phyloP scores from a whole-genome alignment of 1,140 invertebrate species.

The Streblospio benedicti region DNA sequence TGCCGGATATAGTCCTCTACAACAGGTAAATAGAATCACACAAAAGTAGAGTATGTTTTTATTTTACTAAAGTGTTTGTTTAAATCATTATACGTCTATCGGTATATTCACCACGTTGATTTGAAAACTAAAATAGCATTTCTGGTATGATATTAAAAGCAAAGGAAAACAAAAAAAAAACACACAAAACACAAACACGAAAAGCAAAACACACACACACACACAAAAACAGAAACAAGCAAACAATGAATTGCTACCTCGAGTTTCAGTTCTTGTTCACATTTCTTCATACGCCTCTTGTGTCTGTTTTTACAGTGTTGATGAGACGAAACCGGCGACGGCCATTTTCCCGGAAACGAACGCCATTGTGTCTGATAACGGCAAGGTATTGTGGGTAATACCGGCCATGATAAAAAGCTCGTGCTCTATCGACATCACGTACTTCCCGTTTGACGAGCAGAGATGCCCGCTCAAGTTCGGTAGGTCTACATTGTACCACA shows the following conservation, averaged over 20 bases:
- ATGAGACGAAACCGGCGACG: slow-evolving; percentile 10
- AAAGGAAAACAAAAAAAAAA: too few relatives aligned
- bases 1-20: slow-evolving; percentile 40
- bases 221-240: slow-evolving; percentile 13
- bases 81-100: too few relatives aligned
- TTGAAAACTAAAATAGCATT: too few relatives aligned
- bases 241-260: slow-evolving; percentile 19
- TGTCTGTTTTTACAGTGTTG: slow-evolving; percentile 10
- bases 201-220: slow-evolving; percentile 16
- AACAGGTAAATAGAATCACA: slow-evolving; percentile 18
- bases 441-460: slow-evolving; percentile 93
- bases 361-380: slow-evolving; percentile 47
- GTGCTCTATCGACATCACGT: slow-evolving; percentile 76
- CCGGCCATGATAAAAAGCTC: slow-evolving; percentile 43
- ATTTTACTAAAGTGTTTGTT: not conserved
- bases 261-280: too few relatives aligned
- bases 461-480: slow-evolving; percentile 91
- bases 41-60: slow-evolving; percentile 11
- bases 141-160: too few relatives aligned
- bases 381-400: slow-evolving; percentile 51
- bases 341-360: slow-evolving; percentile 32
- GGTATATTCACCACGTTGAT: too few relatives aligned
- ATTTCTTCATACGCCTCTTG: too few relatives aligned
- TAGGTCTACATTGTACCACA: too few relatives aligned
- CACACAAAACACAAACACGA: slow-evolving; percentile 8